Evolutionary conservation across 2,888 invertebrate species (phyloP), one percentile per base, ranked within the genome.

Genomic region (Hyalella azteca): DNA sequence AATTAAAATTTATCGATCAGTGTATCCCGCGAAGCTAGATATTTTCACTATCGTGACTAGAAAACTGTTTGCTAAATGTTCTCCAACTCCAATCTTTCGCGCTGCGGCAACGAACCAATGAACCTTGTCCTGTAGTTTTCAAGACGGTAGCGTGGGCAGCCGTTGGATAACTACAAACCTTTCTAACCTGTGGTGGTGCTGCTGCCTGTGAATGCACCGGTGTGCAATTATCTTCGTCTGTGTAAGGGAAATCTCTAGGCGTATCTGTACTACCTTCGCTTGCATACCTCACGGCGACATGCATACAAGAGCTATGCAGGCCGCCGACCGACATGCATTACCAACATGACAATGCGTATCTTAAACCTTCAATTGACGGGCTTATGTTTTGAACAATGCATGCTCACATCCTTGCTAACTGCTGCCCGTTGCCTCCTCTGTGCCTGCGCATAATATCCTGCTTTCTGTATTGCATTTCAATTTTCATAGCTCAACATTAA

Each of bases 351-450:
- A 54, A 54, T 54, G 54, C 54, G 54, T 54, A 29, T 54, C 54
- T 54, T 54, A 54, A 54, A 54, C 54, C 54, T 22, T 54, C 54
- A 54, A 54, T 54, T 54, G 54, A 54, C 54, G 54, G 29, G 54
- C 54, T 54, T 26, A 54, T 54, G 54, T 29, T 54, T 26, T 54
- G 54, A 54, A 54, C 54, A 54, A 54, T 54, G 54, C 54, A 54
- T 54, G 54, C 54, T 54, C 54, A 54, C 54, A 54, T 54, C 54
- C 54, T 54, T 29, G 11, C 54, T 54, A 54, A 54, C 54, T 54
- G 54, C 26, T 54, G 54, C 26, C 54, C 54, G 54, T 54, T 54
- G 54, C 54, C 22, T 54, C 54, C 29, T 22, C 54, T 54, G 19
- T 54, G 54, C 22, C 9, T 54, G 54, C 54, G 11, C 54, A 54